Evolutionary conservation across 1,140 invertebrate genomes (phyloP), one percentile per base, ranked within the genome.

Genomic region (Araneus ventricosus): DNA sequence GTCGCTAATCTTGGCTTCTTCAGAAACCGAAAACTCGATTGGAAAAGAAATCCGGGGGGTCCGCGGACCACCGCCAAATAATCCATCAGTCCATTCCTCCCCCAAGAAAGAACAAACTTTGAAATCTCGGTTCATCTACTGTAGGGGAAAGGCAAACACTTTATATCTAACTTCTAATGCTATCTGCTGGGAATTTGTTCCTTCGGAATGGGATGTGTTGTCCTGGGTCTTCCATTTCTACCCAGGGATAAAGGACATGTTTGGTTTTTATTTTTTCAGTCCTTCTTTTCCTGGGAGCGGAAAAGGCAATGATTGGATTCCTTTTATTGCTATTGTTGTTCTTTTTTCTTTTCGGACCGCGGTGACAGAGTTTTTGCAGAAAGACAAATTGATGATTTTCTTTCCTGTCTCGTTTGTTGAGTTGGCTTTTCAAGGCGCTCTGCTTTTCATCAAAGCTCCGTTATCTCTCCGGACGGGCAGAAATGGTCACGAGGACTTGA

Each of bases 231-330:
- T 67, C 27, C 61, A 67, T 30, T 67, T 67, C 27, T 30, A 27
- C 27, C 10, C 63, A 10, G 27, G 63, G 63, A 67, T n/a, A n/a
- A 67, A 27, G n/a, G 63, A 67, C 27, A 67, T n/a, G 27, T 67
- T 67, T n/a, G 14, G 7, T 8, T 67, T 67, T 67, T 63, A 24
- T 67, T 67, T 67, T 67, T 22, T 6, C 20, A 24, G 59, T 6
- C 24, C 14, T 52, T 52, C 24, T 61, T 61, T 61, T n/a, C 24
- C 22, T 0, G 24, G 24, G 20, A 24, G 22, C 22, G 63, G 27
- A 67, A 67, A 67, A 67, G 24, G n/a, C 63, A 67, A 67, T 67
- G 63, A 67, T 67, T 67, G 63, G 63, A 67, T 67, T 67, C 24
- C 27, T 67, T 67, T 67, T 67, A 67, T n/a, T 67, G 24, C 27